Evolutionary conservation across 2,797 vertebrate species (phyloP), one percentile per base, ranked within the genome.

Genomic region (Avahi laniger): DNA sequence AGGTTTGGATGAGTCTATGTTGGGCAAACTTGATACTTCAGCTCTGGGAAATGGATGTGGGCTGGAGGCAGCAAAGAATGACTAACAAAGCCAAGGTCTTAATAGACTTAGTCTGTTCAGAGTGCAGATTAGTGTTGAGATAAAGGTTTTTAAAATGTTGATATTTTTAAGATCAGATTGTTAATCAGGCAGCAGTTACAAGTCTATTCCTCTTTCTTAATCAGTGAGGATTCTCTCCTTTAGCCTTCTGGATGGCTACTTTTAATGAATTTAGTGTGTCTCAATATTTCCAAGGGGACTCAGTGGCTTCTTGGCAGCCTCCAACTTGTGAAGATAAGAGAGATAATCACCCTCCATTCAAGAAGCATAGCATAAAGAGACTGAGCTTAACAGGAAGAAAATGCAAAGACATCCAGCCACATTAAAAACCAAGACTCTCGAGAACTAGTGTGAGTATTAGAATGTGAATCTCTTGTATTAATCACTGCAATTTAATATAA

Each of bases 271-370:
- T 69, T 69, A 33, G 35, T 43, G 50, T 88, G 50, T 81, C 33
- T 73, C 59, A 5, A 7, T 35, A 81, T 82, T 89, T 94, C 90
- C 63, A 72, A 54, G 18, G 69, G 63, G 76, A 50, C n/a, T 52
- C 11, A 57, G 81, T 38, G 80, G 67, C 81, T 92, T 67, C 67
- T 65, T 93, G 65, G 90, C 91, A 95, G 82, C 72, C 43, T 91
- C 94, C 33, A 22, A 22, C 8, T 91, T 86, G n/a, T 80, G 54
- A 89, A 87, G 82, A 91, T 93, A 69, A 92, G 63, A 0, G 46
- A 91, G 43, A 95, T 93, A 91, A 93, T 93, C 69, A 33, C 43
- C 35, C 69, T 83, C 33, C n/a, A 92, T 95, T 90, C 79, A 91
- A 83, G 63, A 94, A 65, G 50, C 73, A 20, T 7, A 38, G 67